Base-by-base conservation (phyloP, 2,888 invertebrate species). In the Spodoptera picta region DNA sequence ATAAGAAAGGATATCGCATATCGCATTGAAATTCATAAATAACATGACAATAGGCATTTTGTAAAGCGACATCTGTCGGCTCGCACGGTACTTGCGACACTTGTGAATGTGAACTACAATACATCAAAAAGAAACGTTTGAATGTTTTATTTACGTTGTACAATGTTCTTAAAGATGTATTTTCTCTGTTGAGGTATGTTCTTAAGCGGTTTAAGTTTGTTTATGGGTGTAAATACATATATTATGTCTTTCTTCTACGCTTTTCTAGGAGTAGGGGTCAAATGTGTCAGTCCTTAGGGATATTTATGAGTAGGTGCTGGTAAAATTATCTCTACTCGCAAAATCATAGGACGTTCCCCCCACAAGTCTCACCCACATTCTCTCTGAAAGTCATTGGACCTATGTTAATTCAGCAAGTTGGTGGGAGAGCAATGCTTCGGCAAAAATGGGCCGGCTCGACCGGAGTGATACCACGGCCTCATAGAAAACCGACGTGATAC, bases 11-110 rank as follows among this genome's bases (percentile, higher is more conserved):
- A 65, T 58, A 65, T 60, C 53, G 53, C 59, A 65, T 58, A 65
- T 60, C 53, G 53, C 59, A 80, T 80, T 77, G 74, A 72, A 72
- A 72, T 78, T 73, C 83, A 85, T 83, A 87, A 87, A 87, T 87
- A 87, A 77, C 65, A n/a, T 6, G 54, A 83, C 84, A 85, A 85
- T 76, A 63, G 80, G n/a, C 41, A 75, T 70, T 69, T 73, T 77
- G 64, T 63, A 69, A 65, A 68, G 79, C 77, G 79, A 70, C 88
- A 87, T 69, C 82, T 87, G 87, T 42, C 53, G 71, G 66, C 27
- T 86, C 85, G 41, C 85, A 84, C 70, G 79, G 55, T 71, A 55
- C 81, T 85, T 85, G 27, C 27, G 82, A 83, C 53, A 58, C 62
- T 27, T 55, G 60, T 69, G 14, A 42, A 45, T 10, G 19, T 19